Base-by-base conservation (phyloP, 2,888 invertebrate species). In the Poecilus cupreus region DNA sequence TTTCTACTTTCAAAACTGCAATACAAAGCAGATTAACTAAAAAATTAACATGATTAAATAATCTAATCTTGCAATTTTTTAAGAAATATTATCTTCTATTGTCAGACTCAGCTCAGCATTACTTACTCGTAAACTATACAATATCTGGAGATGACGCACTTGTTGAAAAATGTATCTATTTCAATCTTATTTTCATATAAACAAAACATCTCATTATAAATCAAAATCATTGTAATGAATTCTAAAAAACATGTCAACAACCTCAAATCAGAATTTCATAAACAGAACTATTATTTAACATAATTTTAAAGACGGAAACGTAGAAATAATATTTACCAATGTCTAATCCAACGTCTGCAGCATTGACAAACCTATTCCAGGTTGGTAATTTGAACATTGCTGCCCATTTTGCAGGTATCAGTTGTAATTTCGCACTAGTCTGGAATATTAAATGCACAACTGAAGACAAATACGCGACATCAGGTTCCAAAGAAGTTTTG, bases 341-440 rank as follows among this genome's bases (percentile, higher is more conserved):
- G n/a, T 87, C 86, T 68, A 96, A 86, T 2, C 94, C 93, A 16
- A 90, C 88, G 82, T 93, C 92, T 0, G 94, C 94, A 49, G 93
- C 91, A n/a, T 89, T 88, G 76, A 93, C 94, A 86, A 97, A 97
- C 83, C 93, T 91, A 79, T 87, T 91, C 96, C 97, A 97, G 4
- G 91, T 90, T 60, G 93, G 92, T 77, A 96, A 87, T 82, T 92
- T 91, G 0, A 94, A 88, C 75, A 89, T 90, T 84, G 92, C 91
- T 11, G 94, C 96, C 83, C 93, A 87, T 82, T 90, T 89, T 0
- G 94, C 91, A 0, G 97, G 94, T 64, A 96, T 87, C 54, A 93
- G 90, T 83, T 94, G 93, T 83, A 97, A 89, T 78, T 92, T 91
- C 0, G 94, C 92, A 80, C 95, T 95, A 26, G 93, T 93, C 84